Base-by-base conservation (phyloP, 37 sponge, comb jelly and placozoan genomes). In the Crambe crambe region DNA sequence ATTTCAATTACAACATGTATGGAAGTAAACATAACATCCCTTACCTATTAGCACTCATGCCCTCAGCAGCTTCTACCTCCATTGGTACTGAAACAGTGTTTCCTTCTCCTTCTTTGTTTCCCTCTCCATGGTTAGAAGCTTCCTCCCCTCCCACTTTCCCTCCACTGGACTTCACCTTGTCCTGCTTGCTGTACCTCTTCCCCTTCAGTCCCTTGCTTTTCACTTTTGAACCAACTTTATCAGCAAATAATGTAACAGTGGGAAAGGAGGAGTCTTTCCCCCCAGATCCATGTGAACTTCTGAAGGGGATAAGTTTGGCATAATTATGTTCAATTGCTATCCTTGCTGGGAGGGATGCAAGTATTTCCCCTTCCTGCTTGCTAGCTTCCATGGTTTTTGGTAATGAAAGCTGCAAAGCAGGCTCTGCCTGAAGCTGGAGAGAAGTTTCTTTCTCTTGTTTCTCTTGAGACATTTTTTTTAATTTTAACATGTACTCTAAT, bases 251-350 rank as follows among this genome's bases (percentile, higher is more conserved):
- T 10, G 77, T 54, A 15, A 40, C 34, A 21, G 85, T 85, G 37
- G 85, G 78, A 31, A 85, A 77, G 15, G 69, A 35, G n/a, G 76
- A 44, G 68, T 56, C 68, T 36, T 2, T 66, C 3, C 68, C 56
- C 15, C 73, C 74, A 26, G 69, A 6, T 1, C 60, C 57, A n/a
- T 27, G 58, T 6, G 73, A 38, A 29, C 82, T 73, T 22, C 85
- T 38, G 42, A 77, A 85, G 34, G 85, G 85, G 0, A 36, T 42
- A 1, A 82, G 73, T 23, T 66, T 77, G 0, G 78, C 71, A 72
- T 82, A 88, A 40, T 73, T 82, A 68, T 88, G 88, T 65, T 88
- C 88, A 58, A 42, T 32, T 8, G 88, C 47, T 72, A 88, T 88
- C 74, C 76, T 74, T 23, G 61, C 15, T 23, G 77, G 40, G 9